A percentile compares a stretch with the other conserved stretches of the same genome.
Evolutionary conservation across 2,888 invertebrate species (phyloP).

Genomic region (Drosophila seclusa): DNA sequence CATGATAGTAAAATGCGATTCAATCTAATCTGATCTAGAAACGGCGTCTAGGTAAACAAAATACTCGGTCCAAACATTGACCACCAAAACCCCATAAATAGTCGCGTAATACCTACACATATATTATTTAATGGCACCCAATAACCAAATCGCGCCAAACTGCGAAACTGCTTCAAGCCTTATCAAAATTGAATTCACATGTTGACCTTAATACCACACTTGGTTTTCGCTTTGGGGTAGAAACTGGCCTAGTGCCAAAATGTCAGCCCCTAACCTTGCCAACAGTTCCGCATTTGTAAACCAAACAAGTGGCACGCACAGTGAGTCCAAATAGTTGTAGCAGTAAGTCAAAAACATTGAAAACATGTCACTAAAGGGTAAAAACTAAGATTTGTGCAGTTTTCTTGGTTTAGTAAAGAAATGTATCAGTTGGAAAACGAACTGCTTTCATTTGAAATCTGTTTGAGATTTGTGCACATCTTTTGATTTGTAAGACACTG

Average conservation of each 20-base stretch:
- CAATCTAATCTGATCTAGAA: constrained; percentile 70
- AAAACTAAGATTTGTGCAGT: not conserved
- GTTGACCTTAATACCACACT: constrained; percentile 62
- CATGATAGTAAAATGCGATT: constrained; percentile 54
- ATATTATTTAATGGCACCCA: constrained; percentile 19
- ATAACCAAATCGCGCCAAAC: constrained; percentile 13
- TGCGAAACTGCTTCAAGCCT: constrained; percentile 33
- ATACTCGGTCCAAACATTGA: constrained; percentile 41
- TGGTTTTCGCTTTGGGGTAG: constrained; percentile 40
- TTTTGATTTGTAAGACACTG: constrained; percentile 11
- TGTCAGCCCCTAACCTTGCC: constrained; percentile 49
- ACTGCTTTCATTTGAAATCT: not conserved
- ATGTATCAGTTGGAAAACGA: not conserved
- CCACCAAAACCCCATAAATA: constrained; percentile 19
- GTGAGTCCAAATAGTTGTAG: constrained; percentile 21
- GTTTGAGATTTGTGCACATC: not conserved
- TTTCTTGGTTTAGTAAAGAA: not conserved
- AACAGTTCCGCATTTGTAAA: constrained; percentile 61
- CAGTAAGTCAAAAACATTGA: not conserved
- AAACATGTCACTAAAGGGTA: not conserved
- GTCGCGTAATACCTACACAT: constrained; percentile 3
- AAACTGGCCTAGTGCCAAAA: constrained; percentile 56
- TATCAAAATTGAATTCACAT: constrained; percentile 62
- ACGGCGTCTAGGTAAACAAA: constrained; percentile 78
- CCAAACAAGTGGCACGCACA: constrained; percentile 27